Evolutionary conservation across 2,797 vertebrate species (phyloP).

Genomic region (Hydrocynus forskahlii): DNA sequence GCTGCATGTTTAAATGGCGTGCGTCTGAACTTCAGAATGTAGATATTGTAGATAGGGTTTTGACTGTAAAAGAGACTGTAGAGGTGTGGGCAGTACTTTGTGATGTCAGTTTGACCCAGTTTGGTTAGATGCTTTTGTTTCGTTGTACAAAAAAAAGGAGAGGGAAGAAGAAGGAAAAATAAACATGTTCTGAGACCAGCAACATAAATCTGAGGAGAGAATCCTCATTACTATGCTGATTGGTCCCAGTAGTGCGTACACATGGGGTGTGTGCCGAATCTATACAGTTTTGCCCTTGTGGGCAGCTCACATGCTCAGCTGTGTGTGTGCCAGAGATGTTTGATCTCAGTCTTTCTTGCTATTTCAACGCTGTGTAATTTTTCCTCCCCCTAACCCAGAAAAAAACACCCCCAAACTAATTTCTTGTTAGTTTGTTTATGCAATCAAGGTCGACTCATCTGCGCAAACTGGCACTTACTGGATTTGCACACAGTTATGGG

Average conservation of each 20-base stretch:
- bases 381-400: slow-evolving; percentile 12
- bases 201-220: not conserved
- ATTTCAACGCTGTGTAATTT: slow-evolving; percentile 40
- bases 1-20: no score
- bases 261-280: not conserved
- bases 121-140: slow-evolving; percentile 9
- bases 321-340: not conserved
- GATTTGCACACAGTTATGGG: slow-evolving; percentile 42
- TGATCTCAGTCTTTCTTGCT: slow-evolving; percentile 3
- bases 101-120: not conserved
- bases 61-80: not conserved
- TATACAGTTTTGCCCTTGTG: not conserved
- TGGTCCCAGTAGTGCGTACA: not conserved
- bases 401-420: not conserved
- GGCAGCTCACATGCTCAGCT: not conserved
- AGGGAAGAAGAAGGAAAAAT: not conserved
- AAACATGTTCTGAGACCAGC: not conserved
- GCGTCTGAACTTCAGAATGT: no score
- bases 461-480: slow-evolving; percentile 28
- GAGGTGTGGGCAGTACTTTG: not conserved
- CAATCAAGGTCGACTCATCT: slow-evolving; percentile 22
- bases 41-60: no score
- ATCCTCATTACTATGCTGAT: not conserved
- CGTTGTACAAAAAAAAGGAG: not conserved
- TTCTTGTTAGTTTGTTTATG: not conserved